Evolutionary conservation across 2,797 vertebrate genomes (phyloP).

Genomic region (Adrianichthys oophorus): DNA sequence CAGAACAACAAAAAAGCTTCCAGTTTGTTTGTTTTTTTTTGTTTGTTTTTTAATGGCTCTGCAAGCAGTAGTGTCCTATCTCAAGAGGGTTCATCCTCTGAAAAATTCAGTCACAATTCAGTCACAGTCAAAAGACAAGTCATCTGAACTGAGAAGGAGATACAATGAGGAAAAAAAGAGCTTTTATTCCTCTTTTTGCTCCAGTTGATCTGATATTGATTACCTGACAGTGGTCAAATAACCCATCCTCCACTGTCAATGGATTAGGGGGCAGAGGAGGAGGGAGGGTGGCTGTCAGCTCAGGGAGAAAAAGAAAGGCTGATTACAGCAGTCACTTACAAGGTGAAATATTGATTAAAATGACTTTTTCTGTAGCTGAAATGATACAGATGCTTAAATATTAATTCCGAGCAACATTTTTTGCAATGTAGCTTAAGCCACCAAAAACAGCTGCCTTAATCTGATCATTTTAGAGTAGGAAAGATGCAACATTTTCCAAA

Average conservation of each 20-base stretch:
- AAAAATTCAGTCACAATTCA: conserved; percentile 72
- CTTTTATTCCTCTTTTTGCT: conserved; percentile 42
- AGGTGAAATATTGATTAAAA: conserved; percentile 41
- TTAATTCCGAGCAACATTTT: conserved; percentile 8
- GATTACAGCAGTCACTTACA: conserved; percentile 45
- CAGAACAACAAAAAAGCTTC: too few relatives aligned
- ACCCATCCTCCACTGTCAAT: conserved; percentile 57
- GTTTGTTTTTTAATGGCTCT: neutral
- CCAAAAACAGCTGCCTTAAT: too few relatives aligned
- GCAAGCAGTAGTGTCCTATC: conserved; percentile 39
- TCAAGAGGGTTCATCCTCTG: conserved; percentile 39
- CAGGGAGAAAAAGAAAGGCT: conserved; percentile 36
- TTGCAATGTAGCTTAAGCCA: neutral
- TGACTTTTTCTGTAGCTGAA: conserved; percentile 36
- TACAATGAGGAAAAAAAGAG: conserved; percentile 24
- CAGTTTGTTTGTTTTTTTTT: too few relatives aligned
- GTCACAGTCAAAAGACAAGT: conserved; percentile 54
- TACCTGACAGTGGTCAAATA: conserved; percentile 63
- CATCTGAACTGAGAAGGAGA: conserved; percentile 20
- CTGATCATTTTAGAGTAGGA: too few relatives aligned
- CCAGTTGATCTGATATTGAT: conserved; percentile 70
- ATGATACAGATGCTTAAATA: conserved; percentile 39
- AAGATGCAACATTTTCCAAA: too few relatives aligned
- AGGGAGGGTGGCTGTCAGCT: conserved; percentile 8
- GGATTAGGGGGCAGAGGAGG: conserved; percentile 22